Base-by-base conservation (phyloP, 2,888 invertebrate genomes). In the Isotomurus palustris region DNA sequence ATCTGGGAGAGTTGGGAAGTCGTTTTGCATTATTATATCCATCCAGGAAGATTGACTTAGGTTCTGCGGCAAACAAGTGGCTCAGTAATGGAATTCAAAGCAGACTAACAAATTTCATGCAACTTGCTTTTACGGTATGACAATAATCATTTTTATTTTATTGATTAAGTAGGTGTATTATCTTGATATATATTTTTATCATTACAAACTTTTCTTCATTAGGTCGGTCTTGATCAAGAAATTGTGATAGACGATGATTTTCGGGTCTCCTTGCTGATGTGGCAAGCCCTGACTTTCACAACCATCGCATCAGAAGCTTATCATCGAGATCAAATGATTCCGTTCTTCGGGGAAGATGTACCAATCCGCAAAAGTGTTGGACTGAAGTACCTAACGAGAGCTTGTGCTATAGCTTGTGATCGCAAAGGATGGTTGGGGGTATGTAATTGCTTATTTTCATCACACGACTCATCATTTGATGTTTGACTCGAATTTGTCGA, bases 221-320 rank as follows among this genome's bases (percentile, higher is more conserved):
- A 72, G 19, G 79, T 80, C 72, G 82, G 82, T 8, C 73, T 82
- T 21, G 78, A 78, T 55, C 75, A 79, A 12, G 47, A 47, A 1
- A 75, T 78, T 52, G 62, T 66, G 27, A 50, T 64, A 40, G 47
- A 36, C 29, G 54, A 60, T 24, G 69, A 71, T 55, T 76, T 77
- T 10, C 75, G 81, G 32, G 73, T 81, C 27, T 77, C 79, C 1
- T 21, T 91, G 8, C 10, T 22, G 87, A 64, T 83, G 85, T 68
- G 68, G 65, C 70, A 72, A 48, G 66, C 67, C 44, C 45, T 71
- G 22, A 82, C 88, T 0, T 91, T 89, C 74, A 90, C 90, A 1
- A 81, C 90, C 53, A 83, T 87, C 72, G 81, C 88, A 10, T 81
- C 88, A 4, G 87, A 89, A 75, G 82, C 85, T 25, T 80, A 87